A percentile compares a stretch with the other conserved stretches of the same genome.
Conservation (phyloP, 2,888 invertebrate genomes). For the Pristionchus mayeri region DNA sequence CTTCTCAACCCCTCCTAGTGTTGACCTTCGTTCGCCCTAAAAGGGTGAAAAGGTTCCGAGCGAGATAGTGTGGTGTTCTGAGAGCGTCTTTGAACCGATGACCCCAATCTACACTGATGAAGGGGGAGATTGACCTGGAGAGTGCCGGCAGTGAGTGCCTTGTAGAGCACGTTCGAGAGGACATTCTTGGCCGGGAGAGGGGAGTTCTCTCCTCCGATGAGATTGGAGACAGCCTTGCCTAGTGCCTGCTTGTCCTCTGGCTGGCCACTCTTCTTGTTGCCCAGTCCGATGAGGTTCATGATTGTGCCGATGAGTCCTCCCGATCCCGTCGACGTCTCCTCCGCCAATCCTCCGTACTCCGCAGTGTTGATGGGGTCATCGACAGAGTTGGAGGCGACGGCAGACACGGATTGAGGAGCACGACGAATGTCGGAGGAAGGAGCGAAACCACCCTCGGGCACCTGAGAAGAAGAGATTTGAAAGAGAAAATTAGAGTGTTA, state of each 20-base stretch:
- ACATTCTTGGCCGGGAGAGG: conserved; percentile 73
- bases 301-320: conserved; percentile 75
- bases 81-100: background rate
- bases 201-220: conserved; percentile 72
- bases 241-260: conserved; percentile 66
- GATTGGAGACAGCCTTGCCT: conserved; percentile 69
- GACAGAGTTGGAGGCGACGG: conserved; percentile 58
- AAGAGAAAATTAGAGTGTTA: background rate
- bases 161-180: conserved; percentile 76
- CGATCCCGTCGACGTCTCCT: conserved; percentile 67
- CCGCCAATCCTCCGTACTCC: conserved; percentile 71
- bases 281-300: conserved; percentile 71
- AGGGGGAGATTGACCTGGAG: conserved; percentile 56
- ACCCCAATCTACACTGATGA: background rate
- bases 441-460: conserved; percentile 75
- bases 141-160: conserved; percentile 72
- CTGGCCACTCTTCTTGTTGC: conserved; percentile 64
- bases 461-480: conserved; percentile 39
- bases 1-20: conserved; percentile 20
- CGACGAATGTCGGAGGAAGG: conserved; percentile 66
- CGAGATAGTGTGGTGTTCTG: conserved; percentile 16
- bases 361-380: conserved; percentile 57
- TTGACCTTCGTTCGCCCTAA: background rate
- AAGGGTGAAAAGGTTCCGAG: conserved; percentile 29
- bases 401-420: conserved; percentile 71